phyloP scores from a whole-genome alignment of 1,140 invertebrate species.

The Macrocentrus cingulum region DNA sequence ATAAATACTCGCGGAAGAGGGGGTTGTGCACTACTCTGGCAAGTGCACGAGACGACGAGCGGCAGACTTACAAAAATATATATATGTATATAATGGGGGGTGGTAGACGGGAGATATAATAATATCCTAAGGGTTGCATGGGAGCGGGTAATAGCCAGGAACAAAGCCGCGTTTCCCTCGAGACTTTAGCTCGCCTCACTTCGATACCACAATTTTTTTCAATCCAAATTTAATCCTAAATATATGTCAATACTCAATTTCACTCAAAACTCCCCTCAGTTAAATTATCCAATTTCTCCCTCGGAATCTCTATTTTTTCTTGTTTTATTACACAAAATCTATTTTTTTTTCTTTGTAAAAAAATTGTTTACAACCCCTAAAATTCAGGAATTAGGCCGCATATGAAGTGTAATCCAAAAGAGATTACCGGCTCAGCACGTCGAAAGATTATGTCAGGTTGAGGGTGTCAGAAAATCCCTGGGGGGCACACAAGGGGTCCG shows the following conservation, averaged over 20 bases:
- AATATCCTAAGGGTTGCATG: slow-evolving; percentile 58
- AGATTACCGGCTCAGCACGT: slow-evolving; percentile 58
- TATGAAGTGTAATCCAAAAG: slow-evolving; percentile 53
- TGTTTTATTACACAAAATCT: too few species aligned
- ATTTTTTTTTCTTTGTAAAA: slow-evolving; percentile 3
- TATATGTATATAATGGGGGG: slow-evolving; percentile 19
- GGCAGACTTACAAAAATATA: too few species aligned
- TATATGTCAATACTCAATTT: slow-evolving; percentile 38
- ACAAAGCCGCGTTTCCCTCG: slow-evolving; percentile 57
- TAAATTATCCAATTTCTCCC: slow-evolving; percentile 26
- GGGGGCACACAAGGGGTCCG: neutral
- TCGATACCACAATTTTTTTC: slow-evolving; percentile 28
- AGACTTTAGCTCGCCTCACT: slow-evolving; percentile 31
- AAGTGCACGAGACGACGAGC: slow-evolving; percentile 19
- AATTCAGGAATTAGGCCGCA: slow-evolving; percentile 30
- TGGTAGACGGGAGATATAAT: slow-evolving; percentile 57
- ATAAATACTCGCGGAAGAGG: slow-evolving; percentile 51
- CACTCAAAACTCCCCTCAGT: too few species aligned
- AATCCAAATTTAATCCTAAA: slow-evolving; percentile 57
- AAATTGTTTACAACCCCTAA: neutral
- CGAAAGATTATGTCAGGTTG: slow-evolving; percentile 59
- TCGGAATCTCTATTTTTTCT: too few species aligned
- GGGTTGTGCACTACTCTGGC: too few species aligned
- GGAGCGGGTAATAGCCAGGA: slow-evolving; percentile 59
- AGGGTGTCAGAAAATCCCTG: slow-evolving; percentile 46